A percentile compares a stretch with the other conserved stretches of the same genome.
Conservation (phyloP, 1,140 invertebrate genomes). For the Pemphigus obesinymphae region DNA sequence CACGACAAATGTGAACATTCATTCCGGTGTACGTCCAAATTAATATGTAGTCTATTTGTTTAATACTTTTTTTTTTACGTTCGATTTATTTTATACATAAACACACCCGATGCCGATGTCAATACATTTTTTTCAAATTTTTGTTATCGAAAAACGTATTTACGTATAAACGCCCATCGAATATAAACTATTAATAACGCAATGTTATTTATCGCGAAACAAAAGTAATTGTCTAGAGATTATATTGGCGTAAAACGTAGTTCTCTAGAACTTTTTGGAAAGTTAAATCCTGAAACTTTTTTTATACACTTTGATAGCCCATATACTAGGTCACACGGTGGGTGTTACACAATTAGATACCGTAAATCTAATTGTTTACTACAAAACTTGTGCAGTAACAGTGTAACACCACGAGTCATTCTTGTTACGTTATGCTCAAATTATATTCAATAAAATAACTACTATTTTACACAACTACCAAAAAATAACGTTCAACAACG, state of each 20-base stretch:
- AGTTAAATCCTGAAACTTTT: slow-evolving; percentile 20
- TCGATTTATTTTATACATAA: neutral
- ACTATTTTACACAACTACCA: too few species aligned
- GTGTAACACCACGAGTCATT: neutral
- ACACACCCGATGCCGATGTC: neutral
- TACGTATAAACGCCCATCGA: neutral
- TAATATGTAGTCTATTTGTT: neutral
- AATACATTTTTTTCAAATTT: neutral
- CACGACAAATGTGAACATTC: too few species aligned
- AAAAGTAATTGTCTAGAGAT: slow-evolving; percentile 5
- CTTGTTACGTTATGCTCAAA: too few species aligned
- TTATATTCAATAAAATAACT: too few species aligned
- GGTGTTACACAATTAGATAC: neutral
- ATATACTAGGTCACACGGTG: slow-evolving; percentile 25
- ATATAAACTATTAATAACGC: neutral
- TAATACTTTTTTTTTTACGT: neutral
- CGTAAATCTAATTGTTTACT: slow-evolving; percentile 13
- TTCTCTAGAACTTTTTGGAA: slow-evolving; percentile 4
- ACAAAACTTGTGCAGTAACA: neutral
- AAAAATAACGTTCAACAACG: neutral
- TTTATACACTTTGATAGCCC: neutral
- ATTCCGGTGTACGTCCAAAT: neutral
- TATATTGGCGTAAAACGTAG: slow-evolving; percentile 15
- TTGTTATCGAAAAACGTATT: neutral
- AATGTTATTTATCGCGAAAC: slow-evolving; percentile 1